Evolutionary conservation across 2,888 invertebrate genomes (phyloP).

Genomic region (Euclidia mi): DNA sequence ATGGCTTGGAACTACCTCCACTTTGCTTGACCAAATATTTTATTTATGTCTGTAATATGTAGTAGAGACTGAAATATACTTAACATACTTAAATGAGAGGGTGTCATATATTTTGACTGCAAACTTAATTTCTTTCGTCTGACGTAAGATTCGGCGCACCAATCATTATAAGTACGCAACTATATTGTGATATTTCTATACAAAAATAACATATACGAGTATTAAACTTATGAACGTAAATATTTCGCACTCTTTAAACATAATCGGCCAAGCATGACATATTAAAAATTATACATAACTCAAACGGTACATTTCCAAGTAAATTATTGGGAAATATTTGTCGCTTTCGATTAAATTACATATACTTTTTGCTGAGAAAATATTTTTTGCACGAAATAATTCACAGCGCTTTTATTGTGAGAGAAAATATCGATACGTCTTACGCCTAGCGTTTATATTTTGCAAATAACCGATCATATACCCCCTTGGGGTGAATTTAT

Average conservation of each 20-base stretch:
- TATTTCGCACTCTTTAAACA: slow-evolving; percentile 29
- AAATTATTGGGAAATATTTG: slow-evolving; percentile 26
- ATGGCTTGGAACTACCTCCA: too few species aligned
- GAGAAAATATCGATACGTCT: slow-evolving; percentile 30
- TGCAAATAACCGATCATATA: background rate
- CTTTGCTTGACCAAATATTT: too few species aligned
- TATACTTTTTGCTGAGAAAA: background rate
- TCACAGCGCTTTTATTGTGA: slow-evolving; percentile 9
- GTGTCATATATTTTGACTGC: too few species aligned
- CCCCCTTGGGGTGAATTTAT: background rate
- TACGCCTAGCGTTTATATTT: slow-evolving; percentile 18
- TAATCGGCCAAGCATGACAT: slow-evolving; percentile 27
- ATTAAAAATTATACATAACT: slow-evolving; percentile 29
- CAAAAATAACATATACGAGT: too few species aligned
- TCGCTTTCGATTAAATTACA: slow-evolving; percentile 18
- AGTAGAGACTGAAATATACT: too few species aligned
- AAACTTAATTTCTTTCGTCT: too few species aligned
- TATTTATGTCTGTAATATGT: too few species aligned
- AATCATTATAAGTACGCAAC: too few species aligned
- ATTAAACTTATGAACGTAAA: slow-evolving; percentile 19
- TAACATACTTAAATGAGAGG: too few species aligned
- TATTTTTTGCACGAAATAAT: slow-evolving; percentile 22
- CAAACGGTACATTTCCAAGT: slow-evolving; percentile 10
- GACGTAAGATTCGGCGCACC: too few species aligned
- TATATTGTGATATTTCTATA: too few species aligned